Evolutionary conservation across 1,140 invertebrate species (phyloP).

Genomic region (Drosophila bocki): DNA sequence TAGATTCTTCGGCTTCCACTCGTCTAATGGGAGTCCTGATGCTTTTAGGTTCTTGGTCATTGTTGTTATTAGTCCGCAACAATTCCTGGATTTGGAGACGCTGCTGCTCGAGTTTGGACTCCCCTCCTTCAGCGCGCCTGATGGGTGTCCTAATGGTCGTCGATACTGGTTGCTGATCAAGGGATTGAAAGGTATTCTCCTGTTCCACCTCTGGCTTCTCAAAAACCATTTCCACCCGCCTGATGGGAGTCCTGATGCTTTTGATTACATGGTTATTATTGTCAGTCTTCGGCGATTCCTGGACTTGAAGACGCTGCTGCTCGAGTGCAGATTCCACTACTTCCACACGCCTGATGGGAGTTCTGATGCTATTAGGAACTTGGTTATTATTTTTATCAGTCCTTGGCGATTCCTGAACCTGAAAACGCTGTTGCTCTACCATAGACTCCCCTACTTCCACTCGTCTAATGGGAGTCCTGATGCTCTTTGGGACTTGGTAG

Average conservation of each 20-base stretch:
- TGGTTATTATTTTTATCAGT: background rate
- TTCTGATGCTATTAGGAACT: background rate
- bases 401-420: background rate
- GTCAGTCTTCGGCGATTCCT: background rate
- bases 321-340: background rate
- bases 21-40: background rate
- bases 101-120: too few species aligned
- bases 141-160: constrained; percentile 6
- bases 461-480: background rate
- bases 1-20: background rate
- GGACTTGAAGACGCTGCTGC: too few species aligned
- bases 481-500: background rate
- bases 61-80: background rate
- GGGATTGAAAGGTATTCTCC: constrained; percentile 21
- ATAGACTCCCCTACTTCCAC: background rate
- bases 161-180: background rate
- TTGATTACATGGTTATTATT: background rate
- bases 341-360: background rate
- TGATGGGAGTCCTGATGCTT: constrained; percentile 12
- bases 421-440: background rate
- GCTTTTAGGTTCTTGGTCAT: background rate
- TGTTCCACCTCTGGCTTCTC: background rate
- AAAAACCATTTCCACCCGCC: background rate
- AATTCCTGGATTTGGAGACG: too few species aligned
- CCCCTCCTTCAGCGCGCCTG: background rate